A percentile compares a stretch with the other conserved stretches of the same genome.
Conservation (phyloP, 2,797 vertebrate species). For the Dipus sagitta region DNA sequence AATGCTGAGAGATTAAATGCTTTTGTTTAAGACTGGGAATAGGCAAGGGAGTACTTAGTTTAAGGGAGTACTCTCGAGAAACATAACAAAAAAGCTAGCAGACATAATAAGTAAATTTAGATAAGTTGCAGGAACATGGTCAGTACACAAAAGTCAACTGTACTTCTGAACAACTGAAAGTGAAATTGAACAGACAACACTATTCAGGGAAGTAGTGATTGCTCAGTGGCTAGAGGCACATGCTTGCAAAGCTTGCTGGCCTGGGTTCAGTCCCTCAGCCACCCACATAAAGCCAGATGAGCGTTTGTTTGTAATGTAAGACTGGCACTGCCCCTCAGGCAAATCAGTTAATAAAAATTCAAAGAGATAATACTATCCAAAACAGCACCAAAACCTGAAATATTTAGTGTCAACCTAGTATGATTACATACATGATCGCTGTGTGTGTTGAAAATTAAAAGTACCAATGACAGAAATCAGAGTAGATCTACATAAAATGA, state of each 20-base stretch:
- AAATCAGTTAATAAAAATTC: too few relatives aligned
- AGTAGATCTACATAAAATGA: conserved; percentile 1
- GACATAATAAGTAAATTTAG: background rate
- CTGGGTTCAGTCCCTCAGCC: too few relatives aligned
- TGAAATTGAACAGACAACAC: conserved; percentile 22
- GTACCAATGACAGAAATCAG: background rate
- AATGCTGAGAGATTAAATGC: background rate
- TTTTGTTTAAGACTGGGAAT: background rate
- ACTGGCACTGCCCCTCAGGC: background rate
- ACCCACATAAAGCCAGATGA: too few relatives aligned
- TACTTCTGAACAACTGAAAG: background rate
- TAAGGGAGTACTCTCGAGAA: background rate
- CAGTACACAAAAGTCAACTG: background rate
- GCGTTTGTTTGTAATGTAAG: too few relatives aligned
- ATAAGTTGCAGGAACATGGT: background rate
- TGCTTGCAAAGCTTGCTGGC: too few relatives aligned
- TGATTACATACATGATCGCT: background rate
- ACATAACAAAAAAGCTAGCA: background rate
- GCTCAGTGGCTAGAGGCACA: too few relatives aligned
- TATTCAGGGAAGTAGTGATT: background rate
- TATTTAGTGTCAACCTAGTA: background rate
- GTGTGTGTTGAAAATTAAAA: background rate
- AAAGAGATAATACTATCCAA: background rate
- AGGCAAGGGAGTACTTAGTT: background rate
- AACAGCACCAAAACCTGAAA: background rate